Evolutionary conservation across 2,797 vertebrate species (phyloP), one percentile per base, ranked within the genome.

Genomic region (Tenualosa thibaudeaui): DNA sequence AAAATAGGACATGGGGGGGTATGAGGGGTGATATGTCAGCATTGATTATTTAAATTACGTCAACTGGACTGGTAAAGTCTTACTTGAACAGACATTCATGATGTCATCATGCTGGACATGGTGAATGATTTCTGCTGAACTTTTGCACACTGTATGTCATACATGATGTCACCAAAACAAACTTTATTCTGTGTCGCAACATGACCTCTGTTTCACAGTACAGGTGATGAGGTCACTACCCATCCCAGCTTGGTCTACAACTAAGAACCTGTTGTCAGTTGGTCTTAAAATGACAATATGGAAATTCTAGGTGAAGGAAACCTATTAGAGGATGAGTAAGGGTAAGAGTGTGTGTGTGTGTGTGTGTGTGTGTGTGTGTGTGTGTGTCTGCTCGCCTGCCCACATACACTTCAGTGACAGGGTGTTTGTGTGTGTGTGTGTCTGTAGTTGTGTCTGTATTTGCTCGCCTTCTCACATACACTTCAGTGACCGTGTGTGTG

Each of bases 391-490:
- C 31, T 31, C 31, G 31, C 31, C 31, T 31, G 31, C 31, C 31
- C 31, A 31, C 31, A 31, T 31, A 31, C 31, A 31, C 31, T 31
- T 31, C 1, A 31, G 60, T 65, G 60, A 31, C 31, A 26, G 60
- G 26, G 60, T 65, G 60, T 65, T 24, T 65, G 60, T 65, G 60
- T 65, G 24, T 65, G 60, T 65, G 60, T 65, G 60, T 65, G 9
- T 65, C n/a, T 31, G 60, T 65, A 24, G 3, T 5, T 65, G 60
- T n/a, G 6, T 26, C 2, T 31, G n/a, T 37, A 24, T 13, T 9
- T 31, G 60, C 26, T 7, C 12, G 60, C 17, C n/a, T 24, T 9
- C 60, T 5, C n/a, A 65, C n/a, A 22, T 65, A 56, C 5, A 58
- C 5, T 58, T 62, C n/a, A 62, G 22, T n/a, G 60, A 24, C 2